Percentiles rank a stretch among this genome's conserved stretches.
phyloP scores from a whole-genome alignment of 1,140 invertebrate species.

The Pseudomyrmex cubaensis region DNA sequence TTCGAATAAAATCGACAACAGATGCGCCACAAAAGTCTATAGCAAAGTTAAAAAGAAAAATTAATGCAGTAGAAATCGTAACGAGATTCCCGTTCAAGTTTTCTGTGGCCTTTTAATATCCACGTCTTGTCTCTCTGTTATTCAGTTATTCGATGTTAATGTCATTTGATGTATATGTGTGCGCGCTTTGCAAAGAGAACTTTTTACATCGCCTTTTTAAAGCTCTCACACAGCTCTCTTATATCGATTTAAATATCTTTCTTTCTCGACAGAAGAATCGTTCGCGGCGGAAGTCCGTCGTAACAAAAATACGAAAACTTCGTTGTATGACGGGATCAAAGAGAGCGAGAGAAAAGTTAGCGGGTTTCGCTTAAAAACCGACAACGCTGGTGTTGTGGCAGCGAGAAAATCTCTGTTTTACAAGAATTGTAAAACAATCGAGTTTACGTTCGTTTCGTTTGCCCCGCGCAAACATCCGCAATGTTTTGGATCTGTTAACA shows the following conservation, averaged over 20 bases:
- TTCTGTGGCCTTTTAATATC: neutral
- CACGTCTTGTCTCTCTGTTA: neutral
- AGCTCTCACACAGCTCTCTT: neutral
- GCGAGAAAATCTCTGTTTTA: slow-evolving; percentile 38
- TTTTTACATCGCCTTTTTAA: slow-evolving; percentile 21
- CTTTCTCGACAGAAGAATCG: neutral
- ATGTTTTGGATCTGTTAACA: slow-evolving; percentile 28
- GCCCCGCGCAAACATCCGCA: neutral
- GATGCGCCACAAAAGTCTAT: no score
- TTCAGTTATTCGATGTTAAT: neutral
- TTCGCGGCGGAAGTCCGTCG: neutral
- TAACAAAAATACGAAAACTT: slow-evolving; percentile 41
- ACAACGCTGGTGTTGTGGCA: slow-evolving; percentile 12
- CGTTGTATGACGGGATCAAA: slow-evolving; percentile 19
- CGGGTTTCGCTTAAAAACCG: slow-evolving; percentile 14
- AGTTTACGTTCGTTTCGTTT: slow-evolving; percentile 24
- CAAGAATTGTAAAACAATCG: slow-evolving; percentile 38
- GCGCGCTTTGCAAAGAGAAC: slow-evolving; percentile 16
- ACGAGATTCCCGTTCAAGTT: no score
- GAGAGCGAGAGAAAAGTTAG: slow-evolving; percentile 26
- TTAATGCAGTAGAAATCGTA: neutral
- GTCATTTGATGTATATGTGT: no score
- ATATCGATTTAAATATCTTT: slow-evolving; percentile 51
- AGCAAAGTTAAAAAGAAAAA: neutral
- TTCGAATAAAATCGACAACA: neutral